A percentile compares a stretch with the other conserved stretches of the same genome.
Conservation (phyloP, 1,140 invertebrate species). For the Drosophila lini region DNA sequence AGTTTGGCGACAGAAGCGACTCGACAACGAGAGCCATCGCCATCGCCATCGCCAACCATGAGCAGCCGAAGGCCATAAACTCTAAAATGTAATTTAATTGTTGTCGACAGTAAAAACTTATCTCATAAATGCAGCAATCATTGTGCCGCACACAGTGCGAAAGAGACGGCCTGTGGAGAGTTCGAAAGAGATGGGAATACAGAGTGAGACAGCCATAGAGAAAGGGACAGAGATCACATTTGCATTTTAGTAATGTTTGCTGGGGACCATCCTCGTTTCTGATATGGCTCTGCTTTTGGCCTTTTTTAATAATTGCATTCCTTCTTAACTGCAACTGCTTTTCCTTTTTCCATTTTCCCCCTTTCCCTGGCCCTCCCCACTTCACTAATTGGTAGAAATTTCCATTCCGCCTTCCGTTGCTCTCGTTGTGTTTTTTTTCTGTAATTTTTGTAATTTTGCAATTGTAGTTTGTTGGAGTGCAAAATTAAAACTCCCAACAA, state of each 20-base stretch:
- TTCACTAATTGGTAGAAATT: slow-evolving; percentile 63
- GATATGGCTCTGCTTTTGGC: slow-evolving; percentile 24
- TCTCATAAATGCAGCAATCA: slow-evolving; percentile 75
- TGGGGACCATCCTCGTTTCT: slow-evolving; percentile 5
- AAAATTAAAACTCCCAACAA: slow-evolving; percentile 45
- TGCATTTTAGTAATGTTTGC: slow-evolving; percentile 25
- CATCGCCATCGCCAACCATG: slow-evolving; percentile 1
- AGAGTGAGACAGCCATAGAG: not conserved
- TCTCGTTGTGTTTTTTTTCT: not conserved
- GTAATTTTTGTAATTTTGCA: slow-evolving; percentile 33
- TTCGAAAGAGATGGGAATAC: not conserved
- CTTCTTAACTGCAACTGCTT: slow-evolving; percentile 43
- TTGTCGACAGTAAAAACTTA: slow-evolving; percentile 77
- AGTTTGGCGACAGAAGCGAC: slow-evolving; percentile 63
- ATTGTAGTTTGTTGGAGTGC: slow-evolving; percentile 51
- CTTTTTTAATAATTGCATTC: slow-evolving; percentile 61
- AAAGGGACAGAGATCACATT: slow-evolving; percentile 16
- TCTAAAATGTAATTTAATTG: slow-evolving; percentile 80
- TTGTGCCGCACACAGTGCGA: slow-evolving; percentile 35
- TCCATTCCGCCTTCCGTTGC: slow-evolving; percentile 45
- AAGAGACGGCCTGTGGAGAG: not conserved
- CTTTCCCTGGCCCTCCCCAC: slow-evolving; percentile 11
- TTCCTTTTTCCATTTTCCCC: slow-evolving; percentile 13
- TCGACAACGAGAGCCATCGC: slow-evolving; percentile 34
- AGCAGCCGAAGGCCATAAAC: slow-evolving; percentile 56